Evolutionary conservation across 2,888 invertebrate species (phyloP).

Genomic region (Lamproptera curius): DNA sequence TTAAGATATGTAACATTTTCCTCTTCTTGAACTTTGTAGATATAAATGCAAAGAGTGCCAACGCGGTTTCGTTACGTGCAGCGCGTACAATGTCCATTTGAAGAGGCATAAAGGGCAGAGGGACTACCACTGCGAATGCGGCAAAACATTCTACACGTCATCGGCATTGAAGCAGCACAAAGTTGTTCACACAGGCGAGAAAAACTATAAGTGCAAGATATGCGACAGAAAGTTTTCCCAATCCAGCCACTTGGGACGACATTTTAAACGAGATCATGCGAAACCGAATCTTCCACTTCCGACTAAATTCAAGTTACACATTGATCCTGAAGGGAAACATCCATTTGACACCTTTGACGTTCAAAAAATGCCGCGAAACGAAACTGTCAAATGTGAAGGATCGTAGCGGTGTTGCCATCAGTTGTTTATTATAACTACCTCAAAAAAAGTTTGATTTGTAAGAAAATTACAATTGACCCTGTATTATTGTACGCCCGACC

Average conservation of each 20-base stretch:
- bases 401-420: slow-evolving; percentile 32
- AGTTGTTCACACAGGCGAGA: slow-evolving; percentile 67
- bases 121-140: slow-evolving; percentile 67
- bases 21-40: too few relatives aligned
- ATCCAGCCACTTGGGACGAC: slow-evolving; percentile 61
- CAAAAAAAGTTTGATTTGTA: neutral
- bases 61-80: slow-evolving; percentile 64
- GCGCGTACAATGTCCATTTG: slow-evolving; percentile 61
- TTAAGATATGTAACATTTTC: too few relatives aligned
- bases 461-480: too few relatives aligned
- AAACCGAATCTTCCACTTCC: slow-evolving; percentile 56
- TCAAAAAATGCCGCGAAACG: slow-evolving; percentile 19
- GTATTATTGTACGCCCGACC: too few relatives aligned
- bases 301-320: slow-evolving; percentile 46
- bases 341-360: slow-evolving; percentile 37
- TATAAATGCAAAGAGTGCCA: slow-evolving; percentile 64
- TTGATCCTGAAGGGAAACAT: slow-evolving; percentile 27
- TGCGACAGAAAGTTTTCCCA: slow-evolving; percentile 68
- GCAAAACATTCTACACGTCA: slow-evolving; percentile 68
- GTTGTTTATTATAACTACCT: neutral
- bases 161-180: slow-evolving; percentile 65
- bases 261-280: slow-evolving; percentile 63
- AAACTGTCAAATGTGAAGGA: slow-evolving; percentile 43
- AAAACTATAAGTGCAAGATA: slow-evolving; percentile 66
- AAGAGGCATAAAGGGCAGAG: slow-evolving; percentile 67